A percentile compares a stretch with the other conserved stretches of the same genome.
Evolutionary conservation across 2,797 vertebrate genomes (phyloP).

Genomic region (Sebastes jordani): DNA sequence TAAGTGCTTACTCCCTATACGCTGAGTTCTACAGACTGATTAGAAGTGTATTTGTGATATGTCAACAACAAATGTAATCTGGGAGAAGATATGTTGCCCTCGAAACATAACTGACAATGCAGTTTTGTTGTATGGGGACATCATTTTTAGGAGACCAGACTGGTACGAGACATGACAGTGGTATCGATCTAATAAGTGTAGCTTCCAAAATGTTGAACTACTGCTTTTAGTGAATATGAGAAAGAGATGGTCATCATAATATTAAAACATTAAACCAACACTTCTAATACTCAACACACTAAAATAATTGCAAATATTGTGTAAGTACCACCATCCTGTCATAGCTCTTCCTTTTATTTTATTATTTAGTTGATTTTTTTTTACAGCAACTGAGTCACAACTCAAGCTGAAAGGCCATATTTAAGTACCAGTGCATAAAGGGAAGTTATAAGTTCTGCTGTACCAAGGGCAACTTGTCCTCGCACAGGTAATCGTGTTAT

Average conservation of each 20-base stretch:
- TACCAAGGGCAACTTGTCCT: neutral
- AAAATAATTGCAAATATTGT: neutral
- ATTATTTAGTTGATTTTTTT: neutral
- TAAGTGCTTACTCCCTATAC: too few species aligned
- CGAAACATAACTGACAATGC: too few species aligned
- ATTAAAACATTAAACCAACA: neutral
- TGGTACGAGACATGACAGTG: neutral
- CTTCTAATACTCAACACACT: neutral
- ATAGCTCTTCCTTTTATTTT: neutral
- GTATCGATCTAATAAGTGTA: neutral
- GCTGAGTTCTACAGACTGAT: too few species aligned
- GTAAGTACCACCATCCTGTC: neutral
- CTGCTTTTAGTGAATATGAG: neutral
- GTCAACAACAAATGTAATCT: too few species aligned
- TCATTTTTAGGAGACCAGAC: too few species aligned
- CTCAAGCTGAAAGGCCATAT: neutral
- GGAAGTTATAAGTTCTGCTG: neutral
- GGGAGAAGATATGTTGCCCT: too few species aligned
- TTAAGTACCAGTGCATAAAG: neutral
- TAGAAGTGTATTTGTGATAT: too few species aligned
- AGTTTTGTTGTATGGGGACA: too few species aligned
- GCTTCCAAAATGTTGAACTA: neutral
- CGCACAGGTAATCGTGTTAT: constrained; percentile 17
- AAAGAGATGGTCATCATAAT: neutral
- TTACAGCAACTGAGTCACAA: neutral